Evolutionary conservation across 2,797 vertebrate genomes (phyloP).

Genomic region (Coccyzus lansbergi): DNA sequence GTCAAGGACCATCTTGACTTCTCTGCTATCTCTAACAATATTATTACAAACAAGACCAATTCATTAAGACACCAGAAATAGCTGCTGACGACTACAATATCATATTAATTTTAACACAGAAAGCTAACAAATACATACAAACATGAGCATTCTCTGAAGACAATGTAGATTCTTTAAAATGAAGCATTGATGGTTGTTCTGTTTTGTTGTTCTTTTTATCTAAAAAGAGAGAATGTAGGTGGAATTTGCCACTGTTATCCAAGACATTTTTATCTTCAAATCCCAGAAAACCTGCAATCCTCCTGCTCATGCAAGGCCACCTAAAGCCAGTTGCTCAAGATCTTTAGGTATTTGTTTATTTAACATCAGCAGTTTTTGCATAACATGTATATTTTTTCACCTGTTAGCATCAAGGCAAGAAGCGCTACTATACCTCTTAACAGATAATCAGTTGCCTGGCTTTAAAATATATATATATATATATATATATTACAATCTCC

Average conservation of each 20-base stretch:
- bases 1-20: background rate
- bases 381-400: background rate
- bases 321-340: background rate
- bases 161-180: background rate
- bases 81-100: background rate
- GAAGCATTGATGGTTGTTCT: background rate
- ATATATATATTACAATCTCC: background rate
- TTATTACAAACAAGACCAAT: background rate
- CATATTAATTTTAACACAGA: background rate
- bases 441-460: background rate
- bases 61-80: background rate
- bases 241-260: background rate
- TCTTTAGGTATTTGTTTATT: background rate
- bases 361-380: background rate
- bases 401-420: background rate
- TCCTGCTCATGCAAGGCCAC: background rate
- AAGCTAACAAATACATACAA: background rate
- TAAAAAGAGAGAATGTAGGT: accelerated
- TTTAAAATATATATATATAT: background rate
- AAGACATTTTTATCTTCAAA: background rate
- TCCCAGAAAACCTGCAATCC: background rate
- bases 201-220: too few species aligned
- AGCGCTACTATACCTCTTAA: background rate
- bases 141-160: background rate
- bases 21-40: background rate